Evolutionary conservation across 2,113 vertebrate species (phyloP), one percentile per base, ranked within the genome.

Genomic region (Spea bombifrons): DNA sequence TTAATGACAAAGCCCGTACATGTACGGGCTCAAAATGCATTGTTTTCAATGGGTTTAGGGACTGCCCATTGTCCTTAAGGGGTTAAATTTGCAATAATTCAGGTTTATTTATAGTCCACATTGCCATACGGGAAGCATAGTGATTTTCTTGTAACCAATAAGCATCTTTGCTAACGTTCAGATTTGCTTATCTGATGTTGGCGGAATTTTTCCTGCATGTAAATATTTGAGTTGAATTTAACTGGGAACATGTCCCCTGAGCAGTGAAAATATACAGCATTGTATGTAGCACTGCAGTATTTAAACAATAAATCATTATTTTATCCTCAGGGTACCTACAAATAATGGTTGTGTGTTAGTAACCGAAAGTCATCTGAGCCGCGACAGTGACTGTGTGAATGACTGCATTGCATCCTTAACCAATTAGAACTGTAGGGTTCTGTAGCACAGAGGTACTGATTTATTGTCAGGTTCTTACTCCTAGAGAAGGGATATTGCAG

Each of bases 1-100:
- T n/a, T n/a, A n/a, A n/a, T n/a, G n/a, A n/a, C n/a, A n/a, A n/a
- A n/a, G n/a, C n/a, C n/a, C n/a, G n/a, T n/a, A n/a, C n/a, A n/a
- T n/a, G n/a, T n/a, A n/a, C n/a, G n/a, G n/a, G n/a, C n/a, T n/a
- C n/a, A n/a, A n/a, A n/a, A n/a, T n/a, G n/a, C n/a, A n/a, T n/a
- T n/a, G n/a, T n/a, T n/a, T n/a, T n/a, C n/a, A n/a, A n/a, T n/a
- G n/a, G n/a, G n/a, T n/a, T n/a, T n/a, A n/a, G n/a, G n/a, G n/a
- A n/a, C n/a, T n/a, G n/a, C n/a, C n/a, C n/a, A n/a, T n/a, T n/a
- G n/a, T n/a, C n/a, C n/a, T n/a, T n/a, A n/a, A n/a, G n/a, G n/a
- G n/a, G n/a, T n/a, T n/a, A 80, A 80, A 80, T 80, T 80, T 80
- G 78, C 71, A 71, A 80, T 80, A 80, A 80, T 73, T 80, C 78